These are phyloP conservation scores for Poeciliopsis gracilis DNA, from an alignment of 2,797 vertebrate genomes.

Conservation along the genomic window DNA sequence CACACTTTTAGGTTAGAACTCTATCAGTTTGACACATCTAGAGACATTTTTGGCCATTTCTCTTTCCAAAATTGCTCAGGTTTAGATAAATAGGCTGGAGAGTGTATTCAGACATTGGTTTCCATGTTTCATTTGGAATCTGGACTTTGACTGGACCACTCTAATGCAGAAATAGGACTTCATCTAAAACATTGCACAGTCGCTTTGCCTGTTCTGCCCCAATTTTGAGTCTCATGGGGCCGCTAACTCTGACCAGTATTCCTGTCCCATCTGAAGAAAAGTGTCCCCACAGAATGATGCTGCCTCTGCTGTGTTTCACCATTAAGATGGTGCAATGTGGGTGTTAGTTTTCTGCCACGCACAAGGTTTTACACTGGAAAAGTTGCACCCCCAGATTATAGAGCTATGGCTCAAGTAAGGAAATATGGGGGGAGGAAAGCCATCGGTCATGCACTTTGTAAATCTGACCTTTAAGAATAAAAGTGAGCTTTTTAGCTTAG, in stretches of 20 bases:
- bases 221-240: background rate
- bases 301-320: background rate
- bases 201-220: background rate
- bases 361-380: background rate
- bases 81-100: background rate
- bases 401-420: background rate
- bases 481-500: background rate
- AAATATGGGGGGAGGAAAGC: background rate
- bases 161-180: background rate
- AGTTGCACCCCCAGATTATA: background rate
- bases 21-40: background rate
- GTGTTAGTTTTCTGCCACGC: background rate
- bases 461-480: background rate
- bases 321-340: background rate
- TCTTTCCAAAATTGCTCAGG: background rate
- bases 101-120: background rate
- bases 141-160: background rate
- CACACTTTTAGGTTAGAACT: background rate
- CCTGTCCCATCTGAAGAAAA: background rate
- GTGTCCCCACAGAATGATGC: background rate
- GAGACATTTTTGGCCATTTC: background rate
- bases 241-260: background rate
- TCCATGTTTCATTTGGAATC: background rate
- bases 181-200: background rate
- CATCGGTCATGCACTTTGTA: background rate